A percentile compares a stretch with the other conserved stretches of the same genome.
These are phyloP conservation scores for Pseudochaenichthys georgianus DNA, from an alignment of 2,797 vertebrate genomes.

Conservation along the genomic window DNA sequence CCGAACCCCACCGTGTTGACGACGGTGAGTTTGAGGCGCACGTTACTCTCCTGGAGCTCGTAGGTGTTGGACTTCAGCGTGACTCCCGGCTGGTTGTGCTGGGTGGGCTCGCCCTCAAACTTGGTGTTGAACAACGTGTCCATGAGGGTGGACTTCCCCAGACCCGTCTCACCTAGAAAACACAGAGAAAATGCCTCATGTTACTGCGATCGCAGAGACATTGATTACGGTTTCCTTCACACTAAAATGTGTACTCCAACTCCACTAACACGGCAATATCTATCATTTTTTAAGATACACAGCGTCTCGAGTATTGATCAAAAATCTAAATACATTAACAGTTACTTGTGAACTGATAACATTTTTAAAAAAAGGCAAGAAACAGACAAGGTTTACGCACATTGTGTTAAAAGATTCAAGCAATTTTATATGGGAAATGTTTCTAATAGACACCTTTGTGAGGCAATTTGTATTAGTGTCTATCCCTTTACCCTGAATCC, in stretches of 20 bases:
- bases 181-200: constrained; percentile 3
- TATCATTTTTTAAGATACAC: background rate
- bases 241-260: background rate
- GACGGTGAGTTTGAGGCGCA: constrained; percentile 94
- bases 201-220: constrained; percentile 6
- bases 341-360: no score
- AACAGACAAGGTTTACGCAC: no score
- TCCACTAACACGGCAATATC: background rate
- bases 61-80: constrained; percentile 96
- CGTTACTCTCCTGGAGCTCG: constrained; percentile 96
- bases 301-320: no score
- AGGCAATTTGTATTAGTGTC: no score
- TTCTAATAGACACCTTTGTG: no score
- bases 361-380: no score
- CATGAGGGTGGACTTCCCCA: constrained; percentile 98
- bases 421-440: no score
- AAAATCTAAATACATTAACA: no score
- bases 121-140: constrained; percentile 99
- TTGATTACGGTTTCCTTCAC: background rate
- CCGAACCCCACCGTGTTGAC: constrained; percentile 97
- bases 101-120: constrained; percentile 94
- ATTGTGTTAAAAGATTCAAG: no score
- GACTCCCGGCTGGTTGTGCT: constrained; percentile 95
- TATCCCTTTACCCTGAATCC: constrained; percentile 6
- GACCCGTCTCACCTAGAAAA: constrained; percentile 93